phyloP scores from a whole-genome alignment of 1,140 invertebrate species.

The Macrobrachium nipponense region DNA sequence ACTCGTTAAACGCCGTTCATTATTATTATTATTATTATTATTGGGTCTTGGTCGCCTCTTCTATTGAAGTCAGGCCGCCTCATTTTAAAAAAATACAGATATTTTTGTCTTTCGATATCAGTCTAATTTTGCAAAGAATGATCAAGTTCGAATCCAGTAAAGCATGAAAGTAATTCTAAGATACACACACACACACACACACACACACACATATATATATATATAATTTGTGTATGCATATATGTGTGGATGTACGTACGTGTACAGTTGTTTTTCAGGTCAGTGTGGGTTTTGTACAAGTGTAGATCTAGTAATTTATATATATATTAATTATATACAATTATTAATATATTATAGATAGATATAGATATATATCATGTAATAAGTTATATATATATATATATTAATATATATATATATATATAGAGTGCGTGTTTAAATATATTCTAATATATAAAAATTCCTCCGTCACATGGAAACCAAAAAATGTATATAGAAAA shows the following conservation, averaged over 20 bases:
- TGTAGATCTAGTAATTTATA: too few species aligned
- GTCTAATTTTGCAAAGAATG: too few species aligned
- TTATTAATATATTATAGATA: too few species aligned
- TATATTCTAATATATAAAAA: not conserved
- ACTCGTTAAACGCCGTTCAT: not conserved
- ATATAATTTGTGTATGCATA: not conserved
- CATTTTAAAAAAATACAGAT: too few species aligned
- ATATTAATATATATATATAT: not conserved
- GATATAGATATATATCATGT: too few species aligned
- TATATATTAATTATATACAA: too few species aligned
- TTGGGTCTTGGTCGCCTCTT: not conserved
- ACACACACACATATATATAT: not conserved
- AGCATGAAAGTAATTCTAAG: too few species aligned
- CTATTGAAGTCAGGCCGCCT: not conserved
- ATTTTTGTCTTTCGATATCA: too few species aligned
- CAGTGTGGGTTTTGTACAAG: too few species aligned
- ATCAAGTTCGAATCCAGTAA: too few species aligned
- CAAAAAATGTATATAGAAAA: not conserved
- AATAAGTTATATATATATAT: not conserved
- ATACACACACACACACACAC: too few species aligned
- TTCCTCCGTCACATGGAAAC: not conserved
- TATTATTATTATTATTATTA: conserved; percentile 13
- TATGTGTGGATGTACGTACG: not conserved
- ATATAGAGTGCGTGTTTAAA: not conserved
- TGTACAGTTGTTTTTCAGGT: too few species aligned